A percentile compares a stretch with the other conserved stretches of the same genome.
Evolutionary conservation across 2,797 vertebrate species (phyloP).

Genomic region (Sebastes kiyomatsui): DNA sequence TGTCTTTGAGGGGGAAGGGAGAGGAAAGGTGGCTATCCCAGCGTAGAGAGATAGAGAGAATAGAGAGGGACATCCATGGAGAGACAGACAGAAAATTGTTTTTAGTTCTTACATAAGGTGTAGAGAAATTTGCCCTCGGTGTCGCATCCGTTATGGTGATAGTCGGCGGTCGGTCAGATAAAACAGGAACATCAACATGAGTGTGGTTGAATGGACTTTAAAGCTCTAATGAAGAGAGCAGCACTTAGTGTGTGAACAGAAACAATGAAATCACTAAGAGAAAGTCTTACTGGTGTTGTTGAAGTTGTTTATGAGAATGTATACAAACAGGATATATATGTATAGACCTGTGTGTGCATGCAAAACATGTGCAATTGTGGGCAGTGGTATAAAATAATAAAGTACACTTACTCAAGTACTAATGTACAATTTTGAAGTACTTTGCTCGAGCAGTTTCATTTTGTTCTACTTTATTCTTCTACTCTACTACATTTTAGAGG

Average conservation of each 20-base stretch:
- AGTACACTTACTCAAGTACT: neutral
- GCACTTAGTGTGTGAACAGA: conserved; percentile 34
- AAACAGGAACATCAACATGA: conserved; percentile 32
- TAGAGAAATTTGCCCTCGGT: conserved; percentile 9
- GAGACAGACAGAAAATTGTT: conserved; percentile 35
- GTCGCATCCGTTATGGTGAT: conserved; percentile 1
- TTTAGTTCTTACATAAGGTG: conserved; percentile 45
- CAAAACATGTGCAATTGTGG: neutral
- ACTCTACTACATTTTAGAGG: neutral
- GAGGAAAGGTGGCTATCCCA: conserved; percentile 66
- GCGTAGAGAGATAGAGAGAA: conserved; percentile 45
- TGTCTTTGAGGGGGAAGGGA: conserved; percentile 69
- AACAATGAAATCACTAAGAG: conserved; percentile 30
- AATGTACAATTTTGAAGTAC: neutral
- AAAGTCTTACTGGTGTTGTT: neutral
- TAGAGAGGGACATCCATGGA: conserved; percentile 32
- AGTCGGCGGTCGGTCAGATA: conserved; percentile 19
- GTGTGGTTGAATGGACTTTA: conserved; percentile 31
- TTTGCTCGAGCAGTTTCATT: neutral
- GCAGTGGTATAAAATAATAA: neutral
- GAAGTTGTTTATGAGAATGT: neutral
- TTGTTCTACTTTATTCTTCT: neutral
- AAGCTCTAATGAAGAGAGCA: conserved; percentile 45
- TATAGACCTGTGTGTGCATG: neutral
- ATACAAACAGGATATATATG: neutral